These are phyloP conservation scores for Drosophila yooni DNA, from an alignment of 2,888 invertebrate species.

Conservation along the genomic window DNA sequence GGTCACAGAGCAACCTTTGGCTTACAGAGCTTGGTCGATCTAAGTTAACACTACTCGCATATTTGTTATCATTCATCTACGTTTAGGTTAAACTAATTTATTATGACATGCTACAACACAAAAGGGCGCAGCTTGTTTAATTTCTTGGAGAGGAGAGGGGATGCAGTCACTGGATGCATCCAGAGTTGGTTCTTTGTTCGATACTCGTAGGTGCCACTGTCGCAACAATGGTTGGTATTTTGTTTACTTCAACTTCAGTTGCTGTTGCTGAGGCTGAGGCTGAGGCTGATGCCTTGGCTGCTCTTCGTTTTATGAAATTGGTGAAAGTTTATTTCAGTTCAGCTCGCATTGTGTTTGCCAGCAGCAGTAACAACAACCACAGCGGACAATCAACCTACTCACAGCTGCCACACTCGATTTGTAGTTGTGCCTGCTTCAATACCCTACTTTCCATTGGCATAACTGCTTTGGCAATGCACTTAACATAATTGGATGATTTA, in stretches of 20 bases:
- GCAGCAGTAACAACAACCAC: conserved; percentile 48
- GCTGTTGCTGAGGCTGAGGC: conserved; percentile 6
- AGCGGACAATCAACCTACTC: conserved; percentile 60
- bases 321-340: conserved; percentile 77
- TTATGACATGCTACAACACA: conserved; percentile 47
- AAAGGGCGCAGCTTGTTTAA: conserved; percentile 26
- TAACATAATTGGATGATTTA: not conserved
- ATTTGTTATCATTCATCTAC: conserved; percentile 34
- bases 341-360: conserved; percentile 68
- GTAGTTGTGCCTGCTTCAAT: conserved; percentile 24
- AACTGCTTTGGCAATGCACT: not conserved
- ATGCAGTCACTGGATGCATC: conserved; percentile 9
- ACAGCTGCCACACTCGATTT: conserved; percentile 35
- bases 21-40: conserved; percentile 85
- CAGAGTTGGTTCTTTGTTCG: conserved; percentile 31
- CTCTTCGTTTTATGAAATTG: conserved; percentile 72
- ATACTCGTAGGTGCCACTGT: conserved; percentile 31
- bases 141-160: conserved; percentile 19
- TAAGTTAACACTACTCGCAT: conserved; percentile 10
- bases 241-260: conserved; percentile 26
- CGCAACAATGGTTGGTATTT: conserved; percentile 21
- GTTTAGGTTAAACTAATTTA: conserved; percentile 62
- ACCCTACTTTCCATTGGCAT: conserved; percentile 22
- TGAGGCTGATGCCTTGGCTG: conserved; percentile 28
- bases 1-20: conserved; percentile 83